These are phyloP conservation scores for Benitochromis conjunctus DNA, from an alignment of 2,113 vertebrate species.

Conservation along the genomic window DNA sequence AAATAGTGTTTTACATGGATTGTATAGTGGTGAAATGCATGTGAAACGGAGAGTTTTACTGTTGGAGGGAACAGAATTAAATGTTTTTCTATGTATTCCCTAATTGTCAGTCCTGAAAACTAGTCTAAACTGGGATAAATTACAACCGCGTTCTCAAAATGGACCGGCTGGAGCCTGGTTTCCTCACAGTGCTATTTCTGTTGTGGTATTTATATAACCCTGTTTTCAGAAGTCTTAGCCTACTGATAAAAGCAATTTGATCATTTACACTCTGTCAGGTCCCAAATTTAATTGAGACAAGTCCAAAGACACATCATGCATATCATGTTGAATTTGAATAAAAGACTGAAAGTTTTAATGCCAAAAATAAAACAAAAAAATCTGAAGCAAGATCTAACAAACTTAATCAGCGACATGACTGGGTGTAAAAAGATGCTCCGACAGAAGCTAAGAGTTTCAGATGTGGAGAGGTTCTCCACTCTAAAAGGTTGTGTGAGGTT, in stretches of 20 bases:
- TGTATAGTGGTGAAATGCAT: background rate
- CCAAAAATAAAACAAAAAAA: background rate
- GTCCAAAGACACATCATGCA: background rate
- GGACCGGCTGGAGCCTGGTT: background rate
- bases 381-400: background rate
- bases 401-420: background rate
- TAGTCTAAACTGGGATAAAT: background rate
- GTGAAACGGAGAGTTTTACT: background rate
- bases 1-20: background rate
- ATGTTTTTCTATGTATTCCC: background rate
- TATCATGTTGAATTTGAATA: background rate
- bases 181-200: background rate
- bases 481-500: background rate
- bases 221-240: background rate
- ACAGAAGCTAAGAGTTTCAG: background rate
- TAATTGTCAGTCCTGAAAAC: background rate
- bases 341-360: background rate
- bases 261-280: background rate
- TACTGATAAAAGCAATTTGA: background rate
- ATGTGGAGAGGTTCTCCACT: background rate
- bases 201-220: background rate
- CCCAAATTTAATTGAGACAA: background rate
- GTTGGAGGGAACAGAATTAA: background rate
- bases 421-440: background rate
- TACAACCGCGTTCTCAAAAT: background rate